Base-by-base conservation (phyloP, 1,140 invertebrate species). In the Metaphire vulgaris region DNA sequence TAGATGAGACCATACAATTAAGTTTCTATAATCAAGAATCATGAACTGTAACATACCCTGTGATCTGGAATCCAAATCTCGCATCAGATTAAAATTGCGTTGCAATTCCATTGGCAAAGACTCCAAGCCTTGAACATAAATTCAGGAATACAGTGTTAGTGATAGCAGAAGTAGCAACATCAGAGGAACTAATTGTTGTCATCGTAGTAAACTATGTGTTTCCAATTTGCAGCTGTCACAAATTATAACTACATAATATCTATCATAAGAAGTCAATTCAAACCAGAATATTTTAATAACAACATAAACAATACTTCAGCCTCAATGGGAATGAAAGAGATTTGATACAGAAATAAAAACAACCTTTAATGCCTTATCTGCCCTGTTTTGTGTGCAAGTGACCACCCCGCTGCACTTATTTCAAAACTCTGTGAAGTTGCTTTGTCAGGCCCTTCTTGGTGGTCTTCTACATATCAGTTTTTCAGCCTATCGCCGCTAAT, bases 81-180 rank as follows among this genome's bases (percentile, higher is more conserved):
- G 88, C 95, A 98, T 97, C 76, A 98, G 87, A 74, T 92, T 97
- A 83, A 98, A 97, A 88, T 98, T 98, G 79, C 96, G 89, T 85
- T 97, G 93, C 74, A 98, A 87, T 88, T 98, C 96, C 76, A 93
- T 92, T 0, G 96, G 96, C 74, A 98, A 87, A 86, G 94, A 92
- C 84, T 98, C 96, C 79, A 98, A 89, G 87, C 92, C 92, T 94
- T 76, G 67, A 88, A 87, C 81, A 80, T 67, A 79, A 74, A 78
- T n/a, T 33, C 68, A 76, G 72, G 21, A 79, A 33, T 72, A 29
- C 14, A 69, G 14, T 14, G 28, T 16, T 29, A 69, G 68, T 16
- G 14, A 16, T 69, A 69, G 14, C 29, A 15, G 56, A 65, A 26
- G 14, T n/a, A n/a, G 56, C 26, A 26, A 15, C 14, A 26, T 65